phyloP scores from a whole-genome alignment of 1,140 invertebrate genomes.

The roundworm (Caenorhabditis elegans) region WBcel235 BX284606.5:11016001-11016500 shows the following conservation, averaged over 20 bases:
- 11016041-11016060: neutral
- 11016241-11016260: neutral
- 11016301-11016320: conserved; percentile 14
- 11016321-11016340: neutral
- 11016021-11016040: neutral
- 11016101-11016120: neutral
- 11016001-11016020: conserved; percentile 12
- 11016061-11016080: neutral
- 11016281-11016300: conserved; percentile 7
- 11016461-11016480: neutral
- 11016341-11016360: no score
- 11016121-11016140: no score
- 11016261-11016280: neutral
- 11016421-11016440: neutral
- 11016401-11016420: neutral
- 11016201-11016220: conserved; percentile 22
- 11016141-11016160: neutral
- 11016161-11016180: neutral
- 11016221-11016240: conserved; percentile 20
- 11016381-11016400: no score
- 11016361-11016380: no score
- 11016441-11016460: neutral
- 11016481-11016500: neutral
- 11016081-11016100: conserved; percentile 5
- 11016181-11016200: neutral